These are phyloP conservation scores for Leptinotarsa defecta DNA, from an alignment of 1,140 invertebrate genomes.

Conservation along the genomic window DNA sequence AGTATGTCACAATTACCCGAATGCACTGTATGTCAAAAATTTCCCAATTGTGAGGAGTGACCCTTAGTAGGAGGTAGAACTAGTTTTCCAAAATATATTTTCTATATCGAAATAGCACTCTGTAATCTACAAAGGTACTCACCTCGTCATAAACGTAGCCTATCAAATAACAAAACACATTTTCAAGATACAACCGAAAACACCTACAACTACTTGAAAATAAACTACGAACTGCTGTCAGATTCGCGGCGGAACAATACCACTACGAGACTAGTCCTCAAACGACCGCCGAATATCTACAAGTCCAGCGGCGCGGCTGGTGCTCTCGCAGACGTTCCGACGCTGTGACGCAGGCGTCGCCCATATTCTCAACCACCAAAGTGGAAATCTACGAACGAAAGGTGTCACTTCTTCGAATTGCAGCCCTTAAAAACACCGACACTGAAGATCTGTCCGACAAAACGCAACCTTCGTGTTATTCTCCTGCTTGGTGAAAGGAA, in stretches of 20 bases:
- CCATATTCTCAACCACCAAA: not conserved
- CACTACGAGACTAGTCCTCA: not conserved
- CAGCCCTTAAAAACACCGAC: not conserved
- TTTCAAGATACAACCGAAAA: not conserved
- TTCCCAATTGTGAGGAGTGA: no score
- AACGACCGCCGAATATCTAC: constrained; percentile 14
- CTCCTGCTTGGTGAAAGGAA: no score
- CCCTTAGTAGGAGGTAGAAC: no score
- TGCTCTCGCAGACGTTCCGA: constrained; percentile 8
- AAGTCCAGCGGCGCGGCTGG: constrained; percentile 9
- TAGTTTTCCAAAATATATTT: no score
- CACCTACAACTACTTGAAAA: constrained; percentile 12
- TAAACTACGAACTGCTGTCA: not conserved
- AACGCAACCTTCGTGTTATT: no score
- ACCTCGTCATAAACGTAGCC: not conserved
- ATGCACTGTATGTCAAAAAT: no score
- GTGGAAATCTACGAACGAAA: not conserved
- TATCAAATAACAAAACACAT: not conserved
- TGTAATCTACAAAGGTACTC: not conserved
- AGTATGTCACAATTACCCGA: no score
- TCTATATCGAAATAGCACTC: no score
- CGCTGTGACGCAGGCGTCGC: constrained; percentile 15
- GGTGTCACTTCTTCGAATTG: not conserved
- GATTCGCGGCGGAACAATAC: not conserved
- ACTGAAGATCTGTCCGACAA: no score